Evolutionary conservation across 2,797 vertebrate genomes (phyloP), one percentile per base, ranked within the genome.

Genomic region (Furcifer pardalis): DNA sequence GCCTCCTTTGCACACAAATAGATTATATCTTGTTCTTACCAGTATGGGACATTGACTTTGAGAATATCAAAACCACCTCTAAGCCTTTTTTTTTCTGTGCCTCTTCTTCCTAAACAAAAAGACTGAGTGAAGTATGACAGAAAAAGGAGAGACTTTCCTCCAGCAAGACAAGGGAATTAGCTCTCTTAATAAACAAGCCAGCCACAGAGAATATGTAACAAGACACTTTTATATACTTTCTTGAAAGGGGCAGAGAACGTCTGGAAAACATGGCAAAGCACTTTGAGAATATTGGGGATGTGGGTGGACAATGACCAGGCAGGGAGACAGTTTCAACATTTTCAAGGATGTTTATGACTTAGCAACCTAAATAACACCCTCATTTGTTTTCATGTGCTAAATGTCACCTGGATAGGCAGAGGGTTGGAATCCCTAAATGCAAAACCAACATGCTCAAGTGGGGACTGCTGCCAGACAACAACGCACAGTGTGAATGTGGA

Each of bases 11-110:
- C 81, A 72, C 9, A n/a, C 66, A 19, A 68, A 30, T 72, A 89
- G 74, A 87, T 79, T 76, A 59, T 83, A 92, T 91, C 91, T 92
- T 93, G 87, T 87, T 91, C 90, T 82, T 90, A 88, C 84, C 90
- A 89, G 92, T 91, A 83, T 93, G 88, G 85, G 87, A 92, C 93
- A 76, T 90, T 93, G 86, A 92, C 91, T 91, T 86, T 82, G 79
- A 92, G 87, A 84, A 92, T 89, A 91, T 88, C 80, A 92, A 95
- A 93, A 92, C 30, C 0, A 2, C 56, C 85, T 89, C 86, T 82
- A 90, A 91, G 85, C 89, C 90, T 49, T 35, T n/a, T n/a, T 90
- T 49, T 35, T n/a, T n/a, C 89, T 82, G 90, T 84, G 87, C 44
- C 27, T 81, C 79, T 52, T 84, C 90, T 91, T 90, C 86, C 87